Evolutionary conservation across 2,888 invertebrate species (phyloP).

Genomic region (Eulithis prunata): DNA sequence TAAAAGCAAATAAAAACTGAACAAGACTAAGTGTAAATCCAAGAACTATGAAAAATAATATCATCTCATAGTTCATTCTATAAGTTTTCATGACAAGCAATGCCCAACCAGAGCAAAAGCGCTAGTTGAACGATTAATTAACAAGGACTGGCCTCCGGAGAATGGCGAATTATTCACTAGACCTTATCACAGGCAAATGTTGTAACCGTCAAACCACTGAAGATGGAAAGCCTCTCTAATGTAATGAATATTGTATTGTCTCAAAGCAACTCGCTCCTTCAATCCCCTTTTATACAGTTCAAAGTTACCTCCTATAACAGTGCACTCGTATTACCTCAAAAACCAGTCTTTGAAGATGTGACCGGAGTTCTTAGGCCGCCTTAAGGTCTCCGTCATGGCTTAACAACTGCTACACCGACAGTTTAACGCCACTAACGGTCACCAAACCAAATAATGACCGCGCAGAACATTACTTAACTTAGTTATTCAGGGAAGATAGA

Average conservation of each 20-base stretch:
- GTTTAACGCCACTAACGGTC: no score
- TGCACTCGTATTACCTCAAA: no score
- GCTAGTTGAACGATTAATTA: conserved; percentile 69
- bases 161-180: conserved; percentile 62
- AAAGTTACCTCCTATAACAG: no score
- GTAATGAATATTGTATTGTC: not conserved
- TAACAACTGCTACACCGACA: no score
- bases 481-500: no score
- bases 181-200: conserved; percentile 34
- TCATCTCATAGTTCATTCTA: conserved; percentile 41
- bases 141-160: conserved; percentile 61
- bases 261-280: no score
- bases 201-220: conserved; percentile 15
- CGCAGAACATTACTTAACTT: no score
- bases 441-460: no score
- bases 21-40: conserved; percentile 4
- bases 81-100: conserved; percentile 54
- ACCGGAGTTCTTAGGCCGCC: no score
- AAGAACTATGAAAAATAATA: conserved; percentile 33
- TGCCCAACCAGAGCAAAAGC: conserved; percentile 53
- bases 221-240: not conserved
- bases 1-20: not conserved
- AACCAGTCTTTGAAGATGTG: no score
- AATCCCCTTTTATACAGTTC: no score
- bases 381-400: no score